A percentile compares a stretch with the other conserved stretches of the same genome.
Evolutionary conservation across 2,113 vertebrate genomes (phyloP).

Genomic region (Bombycilla garrulus): DNA sequence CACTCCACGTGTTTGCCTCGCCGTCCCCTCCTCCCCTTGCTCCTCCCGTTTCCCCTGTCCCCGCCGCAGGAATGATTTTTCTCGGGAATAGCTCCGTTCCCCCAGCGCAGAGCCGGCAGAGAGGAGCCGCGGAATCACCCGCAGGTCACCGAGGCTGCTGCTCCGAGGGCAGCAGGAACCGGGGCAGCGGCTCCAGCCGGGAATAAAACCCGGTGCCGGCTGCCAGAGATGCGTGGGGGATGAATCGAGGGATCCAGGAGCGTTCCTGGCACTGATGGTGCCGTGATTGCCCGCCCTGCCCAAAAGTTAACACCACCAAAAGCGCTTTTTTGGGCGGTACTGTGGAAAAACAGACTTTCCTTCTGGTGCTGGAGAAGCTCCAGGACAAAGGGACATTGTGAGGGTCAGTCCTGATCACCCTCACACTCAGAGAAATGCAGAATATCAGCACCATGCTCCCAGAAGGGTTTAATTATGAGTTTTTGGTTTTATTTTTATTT

Average conservation of each 20-base stretch:
- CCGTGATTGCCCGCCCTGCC: not conserved
- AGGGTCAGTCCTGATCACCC: not conserved
- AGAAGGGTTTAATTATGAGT: not conserved
- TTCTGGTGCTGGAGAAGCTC: rapidly evolving
- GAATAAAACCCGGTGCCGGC: not conserved
- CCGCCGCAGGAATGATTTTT: not conserved
- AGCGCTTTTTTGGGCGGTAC: not conserved
- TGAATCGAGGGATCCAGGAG: not conserved
- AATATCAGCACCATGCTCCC: not conserved
- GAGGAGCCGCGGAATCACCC: not conserved
- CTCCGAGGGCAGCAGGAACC: not conserved
- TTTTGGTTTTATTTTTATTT: too few species aligned
- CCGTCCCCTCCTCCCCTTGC: not conserved
- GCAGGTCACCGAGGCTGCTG: not conserved
- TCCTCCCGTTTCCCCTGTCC: not conserved
- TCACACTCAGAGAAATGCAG: not conserved
- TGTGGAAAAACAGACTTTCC: not conserved
- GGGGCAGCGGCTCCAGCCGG: not conserved
- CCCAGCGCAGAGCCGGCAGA: not conserved
- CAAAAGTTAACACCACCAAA: not conserved
- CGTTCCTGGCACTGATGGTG: not conserved
- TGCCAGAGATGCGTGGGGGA: not conserved
- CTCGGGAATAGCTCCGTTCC: not conserved
- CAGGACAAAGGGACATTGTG: not conserved
- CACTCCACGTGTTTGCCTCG: rapidly evolving